Evolutionary conservation across 2,113 vertebrate species (phyloP).

Genomic region (Damaliscus lunatus): DNA sequence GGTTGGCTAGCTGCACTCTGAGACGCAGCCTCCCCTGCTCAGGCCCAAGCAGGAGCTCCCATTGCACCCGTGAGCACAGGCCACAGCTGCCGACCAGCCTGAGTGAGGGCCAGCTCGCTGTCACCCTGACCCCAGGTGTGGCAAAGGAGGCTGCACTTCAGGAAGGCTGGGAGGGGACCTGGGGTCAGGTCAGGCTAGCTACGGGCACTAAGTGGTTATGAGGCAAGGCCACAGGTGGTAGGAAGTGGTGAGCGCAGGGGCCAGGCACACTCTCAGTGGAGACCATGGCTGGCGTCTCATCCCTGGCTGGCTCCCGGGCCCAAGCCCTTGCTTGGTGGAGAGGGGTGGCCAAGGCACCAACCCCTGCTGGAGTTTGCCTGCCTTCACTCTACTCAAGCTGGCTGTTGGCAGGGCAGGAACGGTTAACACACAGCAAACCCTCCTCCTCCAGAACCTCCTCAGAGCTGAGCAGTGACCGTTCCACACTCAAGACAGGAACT

Average conservation of each 20-base stretch:
- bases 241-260: not conserved
- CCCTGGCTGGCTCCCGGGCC: not conserved
- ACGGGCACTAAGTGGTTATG: conserved; percentile 27
- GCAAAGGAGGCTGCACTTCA: not conserved
- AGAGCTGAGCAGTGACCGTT: not conserved
- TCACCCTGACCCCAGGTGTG: not conserved
- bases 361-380: not conserved
- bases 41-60: not conserved
- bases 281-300: not conserved
- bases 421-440: not conserved
- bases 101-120: not conserved
- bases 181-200: not conserved
- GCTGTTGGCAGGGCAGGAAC: not conserved
- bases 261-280: not conserved
- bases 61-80: not conserved
- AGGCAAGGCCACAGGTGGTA: conserved; percentile 14
- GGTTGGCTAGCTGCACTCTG: not conserved
- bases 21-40: not conserved
- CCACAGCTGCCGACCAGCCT: not conserved
- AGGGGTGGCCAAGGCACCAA: not conserved
- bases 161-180: not conserved
- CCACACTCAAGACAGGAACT: not conserved
- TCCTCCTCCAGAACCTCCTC: not conserved
- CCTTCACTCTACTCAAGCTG: not conserved
- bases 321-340: not conserved